Evolutionary conservation across 2,797 vertebrate species (phyloP).

Genomic region (Dermochelys coriacea): DNA sequence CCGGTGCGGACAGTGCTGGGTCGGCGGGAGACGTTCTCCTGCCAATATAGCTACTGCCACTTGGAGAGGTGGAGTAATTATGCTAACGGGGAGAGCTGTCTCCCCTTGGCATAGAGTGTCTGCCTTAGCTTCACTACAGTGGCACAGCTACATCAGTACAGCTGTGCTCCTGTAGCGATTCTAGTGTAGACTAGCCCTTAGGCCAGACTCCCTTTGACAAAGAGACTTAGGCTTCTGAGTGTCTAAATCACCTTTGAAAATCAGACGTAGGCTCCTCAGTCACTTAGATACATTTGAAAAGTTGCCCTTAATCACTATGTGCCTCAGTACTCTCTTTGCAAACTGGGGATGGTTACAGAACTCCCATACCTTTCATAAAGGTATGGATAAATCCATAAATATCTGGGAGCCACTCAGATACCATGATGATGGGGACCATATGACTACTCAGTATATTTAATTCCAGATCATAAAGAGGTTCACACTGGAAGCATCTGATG

Average conservation of each 20-base stretch:
- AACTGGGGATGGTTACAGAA: not conserved
- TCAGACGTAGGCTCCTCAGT: not conserved
- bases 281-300: not conserved
- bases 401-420: accelerated
- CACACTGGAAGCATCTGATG: not conserved
- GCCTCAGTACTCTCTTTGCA: not conserved
- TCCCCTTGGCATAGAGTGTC: too few relatives aligned
- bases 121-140: too few relatives aligned
- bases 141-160: too few relatives aligned
- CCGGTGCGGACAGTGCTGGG: too few relatives aligned
- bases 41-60: too few relatives aligned
- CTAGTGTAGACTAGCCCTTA: too few relatives aligned
- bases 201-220: not conserved
- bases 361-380: not conserved
- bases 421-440: not conserved
- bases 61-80: too few relatives aligned
- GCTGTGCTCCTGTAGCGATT: too few relatives aligned
- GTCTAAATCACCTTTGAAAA: not conserved
- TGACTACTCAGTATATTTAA: not conserved
- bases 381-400: accelerated
- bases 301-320: accelerated
- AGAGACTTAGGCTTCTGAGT: not conserved
- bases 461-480: not conserved
- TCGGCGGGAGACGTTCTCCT: too few relatives aligned
- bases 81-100: too few relatives aligned